Evolutionary conservation across 2,888 invertebrate species (phyloP).

Genomic region (Drosophila diplacantha): DNA sequence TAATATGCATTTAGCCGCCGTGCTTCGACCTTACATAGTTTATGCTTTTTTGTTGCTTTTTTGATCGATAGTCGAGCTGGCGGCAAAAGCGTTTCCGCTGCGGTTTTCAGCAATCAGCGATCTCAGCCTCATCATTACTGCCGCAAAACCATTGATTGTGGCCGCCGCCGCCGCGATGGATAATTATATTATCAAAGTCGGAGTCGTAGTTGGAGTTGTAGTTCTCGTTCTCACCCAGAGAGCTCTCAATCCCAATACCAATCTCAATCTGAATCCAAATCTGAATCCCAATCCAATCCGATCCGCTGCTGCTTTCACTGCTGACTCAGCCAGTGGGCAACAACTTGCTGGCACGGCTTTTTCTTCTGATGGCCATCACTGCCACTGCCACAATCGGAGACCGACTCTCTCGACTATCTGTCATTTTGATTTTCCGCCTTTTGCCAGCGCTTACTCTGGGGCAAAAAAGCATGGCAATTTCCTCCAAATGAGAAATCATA

Average conservation of each 20-base stretch:
- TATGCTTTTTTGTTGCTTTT: slow-evolving; percentile 18
- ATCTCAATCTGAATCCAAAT: slow-evolving; percentile 1
- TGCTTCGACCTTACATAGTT: slow-evolving; percentile 58
- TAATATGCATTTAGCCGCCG: slow-evolving; percentile 64
- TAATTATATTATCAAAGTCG: slow-evolving; percentile 60
- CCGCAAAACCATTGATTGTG: slow-evolving; percentile 36
- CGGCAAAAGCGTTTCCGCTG: slow-evolving; percentile 60
- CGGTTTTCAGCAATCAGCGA: slow-evolving; percentile 41
- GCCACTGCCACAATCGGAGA: slow-evolving; percentile 10
- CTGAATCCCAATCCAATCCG: slow-evolving; percentile 14
- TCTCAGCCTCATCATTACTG: slow-evolving; percentile 31
- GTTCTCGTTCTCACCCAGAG: slow-evolving; percentile 30
- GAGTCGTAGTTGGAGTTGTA: neutral
- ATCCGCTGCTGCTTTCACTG: slow-evolving; percentile 57
- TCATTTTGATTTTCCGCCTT: slow-evolving; percentile 63
- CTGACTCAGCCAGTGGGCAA: slow-evolving; percentile 19
- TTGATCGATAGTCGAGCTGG: slow-evolving; percentile 44
- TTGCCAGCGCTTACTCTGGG: slow-evolving; percentile 45
- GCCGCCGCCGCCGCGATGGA: slow-evolving; percentile 46
- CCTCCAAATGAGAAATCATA: neutral
- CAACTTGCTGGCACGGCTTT: slow-evolving; percentile 15
- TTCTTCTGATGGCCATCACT: slow-evolving; percentile 20
- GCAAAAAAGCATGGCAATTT: slow-evolving; percentile 4
- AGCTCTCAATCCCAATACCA: neutral
- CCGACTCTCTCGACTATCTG: slow-evolving; percentile 41